Evolutionary conservation across 2,888 invertebrate genomes (phyloP).

Genomic region (Gortyna flavago): DNA sequence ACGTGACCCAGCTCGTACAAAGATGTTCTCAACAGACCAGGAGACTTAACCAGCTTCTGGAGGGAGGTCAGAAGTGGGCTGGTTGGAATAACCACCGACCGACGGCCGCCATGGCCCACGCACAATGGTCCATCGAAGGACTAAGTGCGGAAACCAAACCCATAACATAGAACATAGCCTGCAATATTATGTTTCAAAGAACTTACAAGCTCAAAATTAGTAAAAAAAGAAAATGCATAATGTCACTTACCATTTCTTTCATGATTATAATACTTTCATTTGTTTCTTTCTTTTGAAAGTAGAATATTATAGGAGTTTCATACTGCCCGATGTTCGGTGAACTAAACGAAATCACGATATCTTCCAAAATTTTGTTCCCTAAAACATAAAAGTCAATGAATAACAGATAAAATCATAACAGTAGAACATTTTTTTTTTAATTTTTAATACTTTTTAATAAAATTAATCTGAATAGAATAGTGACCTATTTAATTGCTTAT

Average conservation of each 20-base stretch:
- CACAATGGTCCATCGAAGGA: no score
- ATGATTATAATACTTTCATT: constrained; percentile 76
- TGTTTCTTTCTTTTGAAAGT: constrained; percentile 73
- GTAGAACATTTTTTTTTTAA: not conserved
- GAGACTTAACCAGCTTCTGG: no score
- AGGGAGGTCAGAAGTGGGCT: no score
- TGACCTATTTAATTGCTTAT: not conserved
- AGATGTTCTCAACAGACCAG: no score
- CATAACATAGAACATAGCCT: no score
- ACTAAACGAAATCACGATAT: constrained; percentile 70
- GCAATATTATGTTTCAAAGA: no score
- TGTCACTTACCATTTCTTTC: constrained; percentile 83
- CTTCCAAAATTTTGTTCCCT: constrained; percentile 72
- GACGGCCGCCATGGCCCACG: no score
- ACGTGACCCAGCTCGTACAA: no score
- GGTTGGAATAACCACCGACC: no score
- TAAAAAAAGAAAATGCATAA: not conserved
- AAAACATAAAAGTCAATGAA: constrained; percentile 51
- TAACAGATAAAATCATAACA: not conserved
- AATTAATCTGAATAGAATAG: not conserved
- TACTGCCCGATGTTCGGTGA: constrained; percentile 79
- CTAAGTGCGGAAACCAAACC: no score
- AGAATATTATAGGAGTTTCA: constrained; percentile 83
- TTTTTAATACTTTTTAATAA: not conserved
- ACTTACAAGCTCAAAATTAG: not conserved